Base-by-base conservation (phyloP, 37 sponge, comb jelly and placozoan species). In the Cladorhizidae sp. region DNA sequence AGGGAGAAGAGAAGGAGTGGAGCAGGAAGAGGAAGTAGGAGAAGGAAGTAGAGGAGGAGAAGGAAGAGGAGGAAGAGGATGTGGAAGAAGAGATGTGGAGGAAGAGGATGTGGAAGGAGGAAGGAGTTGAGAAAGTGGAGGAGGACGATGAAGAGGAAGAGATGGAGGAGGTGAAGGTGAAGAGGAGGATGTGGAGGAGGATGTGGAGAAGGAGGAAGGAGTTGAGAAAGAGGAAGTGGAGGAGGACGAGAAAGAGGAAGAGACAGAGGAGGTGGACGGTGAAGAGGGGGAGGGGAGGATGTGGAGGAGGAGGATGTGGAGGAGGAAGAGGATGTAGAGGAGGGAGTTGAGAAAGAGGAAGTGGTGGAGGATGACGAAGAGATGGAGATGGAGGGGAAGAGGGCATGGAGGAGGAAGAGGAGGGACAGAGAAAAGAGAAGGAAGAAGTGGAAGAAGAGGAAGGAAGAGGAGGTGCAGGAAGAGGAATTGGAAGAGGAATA, bases 331-430 rank as follows among this genome's bases (percentile, higher is more conserved):
- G 29, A 64, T n/a, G 65, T 25, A 45, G 49, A 45, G 9, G 5
- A 45, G 49, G 49, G 9, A 9, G 49, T 22, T 23, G 20, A 26
- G 20, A 23, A 29, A 38, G 45, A 18, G 25, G 72, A n/a, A n/a
- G 99, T 36, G 95, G 88, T 23, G 99, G 93, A 91, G 96, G 81
- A 3, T 28, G 59, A 17, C 18, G 49, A 59, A 37, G 11, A 31
- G 54, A 22, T 51, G 52, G 12, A 81, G 50, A 71, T 1, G 49
- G 9, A 9, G 9, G 9, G 49, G 49, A 9, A 9, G 49, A 45
- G 49, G 49, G 9, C 5, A 3, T 26, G 32, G 25, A 57, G n/a
- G 22, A 28, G 55, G 36, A 57, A 8, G 74, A 17, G 58, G 67
- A 28, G 28, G 64, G 67, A n/a, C 32, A n/a, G 18, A 22, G 58